A percentile compares a stretch with the other conserved stretches of the same genome.
These are phyloP conservation scores for Semnopithecus entellus DNA, from an alignment of 2,113 vertebrate genomes.

Conservation along the genomic window DNA sequence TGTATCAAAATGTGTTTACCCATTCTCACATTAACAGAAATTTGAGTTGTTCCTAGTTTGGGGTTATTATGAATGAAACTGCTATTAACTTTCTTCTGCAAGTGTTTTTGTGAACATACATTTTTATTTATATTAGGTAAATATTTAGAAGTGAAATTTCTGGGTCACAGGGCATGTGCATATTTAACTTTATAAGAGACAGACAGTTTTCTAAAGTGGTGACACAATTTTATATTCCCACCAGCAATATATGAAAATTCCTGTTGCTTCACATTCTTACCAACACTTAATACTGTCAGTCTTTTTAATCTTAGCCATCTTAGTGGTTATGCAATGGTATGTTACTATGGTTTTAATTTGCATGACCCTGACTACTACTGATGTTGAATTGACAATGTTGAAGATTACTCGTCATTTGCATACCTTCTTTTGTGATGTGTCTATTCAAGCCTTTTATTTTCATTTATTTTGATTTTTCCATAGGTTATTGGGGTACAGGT, in stretches of 20 bases:
- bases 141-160: not conserved
- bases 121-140: not conserved
- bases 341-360: not conserved
- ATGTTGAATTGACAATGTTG: not conserved
- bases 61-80: not conserved
- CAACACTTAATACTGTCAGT: not conserved
- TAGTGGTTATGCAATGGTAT: not conserved
- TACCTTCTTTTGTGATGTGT: not conserved
- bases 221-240: not conserved
- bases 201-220: not conserved
- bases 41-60: not conserved
- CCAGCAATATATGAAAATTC: not conserved
- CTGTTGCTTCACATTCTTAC: not conserved
- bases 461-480: too few species aligned
- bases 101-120: not conserved
- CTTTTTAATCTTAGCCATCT: not conserved
- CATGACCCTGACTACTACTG: not conserved
- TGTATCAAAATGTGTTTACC: not conserved
- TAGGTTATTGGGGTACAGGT: too few species aligned
- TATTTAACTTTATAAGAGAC: slow-evolving; percentile 1
- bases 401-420: not conserved
- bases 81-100: not conserved
- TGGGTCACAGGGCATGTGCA: not conserved
- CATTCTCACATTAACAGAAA: not conserved
- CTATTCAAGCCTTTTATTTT: too few species aligned